Evolutionary conservation across 1,140 invertebrate species (phyloP), one percentile per base, ranked within the genome.

Genomic region (Caenorhabditis latens): DNA sequence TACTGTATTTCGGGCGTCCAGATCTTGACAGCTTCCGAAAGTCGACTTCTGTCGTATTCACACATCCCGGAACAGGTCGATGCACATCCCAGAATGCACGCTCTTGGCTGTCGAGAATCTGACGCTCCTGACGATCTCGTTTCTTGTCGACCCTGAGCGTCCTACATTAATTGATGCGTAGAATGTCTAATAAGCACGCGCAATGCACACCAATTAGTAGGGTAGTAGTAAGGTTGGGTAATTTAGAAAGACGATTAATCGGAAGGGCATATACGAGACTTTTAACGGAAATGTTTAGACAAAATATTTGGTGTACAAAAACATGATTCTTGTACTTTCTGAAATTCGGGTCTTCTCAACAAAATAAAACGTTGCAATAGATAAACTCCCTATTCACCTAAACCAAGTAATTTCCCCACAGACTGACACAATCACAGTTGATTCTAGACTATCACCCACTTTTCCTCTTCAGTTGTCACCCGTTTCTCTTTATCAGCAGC

Each of bases 21-120:
- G 95, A 95, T 86, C 97, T 95, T 92, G 96, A 98, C 46, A 97
- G 95, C 94, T 99, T 99, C 43, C 92, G 91, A 67, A 92, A 93
- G 84, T 92, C 91, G 16, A 92, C 94, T 94, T 99, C 98, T 1
- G 98, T 99, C 11, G 98, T 99, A 93, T 99, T 99, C 5, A 99
- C 97, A 94, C 97, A 98, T 40, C 98, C 98, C 55, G 98, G 98
- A 95, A 99, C 97, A 46, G 98, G 98, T 91, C 98, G 94, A 93
- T 99, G 97, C 0, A 99, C 97, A 93, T 99, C 98, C 98, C 98
- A 99, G 93, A 99, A 99, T 0, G 98, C 98, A 91, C 98, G 94
- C 93, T 99, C 98, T 93, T 99, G 98, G 91, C 97, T 98, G 93
- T 99, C 98, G 32, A 99, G 93, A 50, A 99, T 97, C 94, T 99